Conservation (phyloP, 2,797 vertebrate genomes). For the Pangasius sanitwongsei region DNA sequence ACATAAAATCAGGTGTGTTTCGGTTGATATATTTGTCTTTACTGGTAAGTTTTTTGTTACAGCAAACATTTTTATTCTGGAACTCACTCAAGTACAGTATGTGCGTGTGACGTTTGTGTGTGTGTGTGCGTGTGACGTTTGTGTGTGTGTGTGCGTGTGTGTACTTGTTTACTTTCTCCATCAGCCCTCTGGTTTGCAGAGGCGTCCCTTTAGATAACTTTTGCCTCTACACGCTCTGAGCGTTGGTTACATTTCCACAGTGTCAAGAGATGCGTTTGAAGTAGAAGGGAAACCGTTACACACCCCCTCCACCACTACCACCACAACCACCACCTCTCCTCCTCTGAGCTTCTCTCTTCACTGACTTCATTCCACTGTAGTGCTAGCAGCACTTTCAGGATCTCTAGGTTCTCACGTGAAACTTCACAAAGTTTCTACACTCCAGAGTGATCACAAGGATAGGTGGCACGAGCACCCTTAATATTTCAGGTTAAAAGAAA, state of each 20-base stretch:
- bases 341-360: conserved; percentile 38
- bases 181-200: conserved; percentile 50
- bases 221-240: conserved; percentile 40
- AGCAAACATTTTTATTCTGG: neutral
- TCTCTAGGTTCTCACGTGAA: conserved; percentile 28
- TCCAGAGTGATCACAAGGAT: neutral
- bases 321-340: conserved; percentile 36
- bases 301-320: conserved; percentile 46
- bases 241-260: conserved; percentile 62
- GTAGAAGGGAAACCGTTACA: conserved; percentile 66
- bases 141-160: conserved; percentile 18
- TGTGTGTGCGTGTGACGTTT: neutral
- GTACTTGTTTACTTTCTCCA: conserved; percentile 48
- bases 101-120: conserved; percentile 9
- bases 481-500: neutral
- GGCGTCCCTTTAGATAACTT: conserved; percentile 57
- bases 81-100: neutral
- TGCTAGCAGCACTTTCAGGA: neutral
- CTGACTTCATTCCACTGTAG: conserved; percentile 31
- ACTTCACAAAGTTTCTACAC: neutral
- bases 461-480: neutral
- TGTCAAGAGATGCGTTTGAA: conserved; percentile 59
- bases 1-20: neutral
- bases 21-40: neutral
- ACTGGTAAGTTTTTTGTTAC: neutral